phyloP scores from a whole-genome alignment of 2,888 invertebrate species.

The Drosophila mimica region DNA sequence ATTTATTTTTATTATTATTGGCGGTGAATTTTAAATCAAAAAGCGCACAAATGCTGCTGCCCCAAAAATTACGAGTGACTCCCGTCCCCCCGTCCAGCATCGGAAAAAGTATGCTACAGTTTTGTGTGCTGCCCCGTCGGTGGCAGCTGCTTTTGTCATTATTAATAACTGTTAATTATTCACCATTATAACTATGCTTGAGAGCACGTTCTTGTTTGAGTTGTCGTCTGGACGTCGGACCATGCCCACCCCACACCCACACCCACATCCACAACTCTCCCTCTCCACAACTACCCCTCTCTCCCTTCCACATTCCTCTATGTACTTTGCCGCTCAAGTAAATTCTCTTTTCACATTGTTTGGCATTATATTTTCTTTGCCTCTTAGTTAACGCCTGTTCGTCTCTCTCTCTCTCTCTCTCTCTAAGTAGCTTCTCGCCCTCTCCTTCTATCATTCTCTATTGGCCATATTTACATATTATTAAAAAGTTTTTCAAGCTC shows the following conservation, averaged over 20 bases:
- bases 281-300: too few relatives aligned
- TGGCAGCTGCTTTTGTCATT: conserved; percentile 83
- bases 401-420: not conserved
- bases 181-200: conserved; percentile 73
- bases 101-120: conserved; percentile 47
- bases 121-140: conserved; percentile 47
- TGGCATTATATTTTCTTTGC: conserved; percentile 73
- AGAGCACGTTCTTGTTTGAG: conserved; percentile 61
- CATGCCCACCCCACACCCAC: not conserved
- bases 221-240: conserved; percentile 31
- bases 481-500: conserved; percentile 74
- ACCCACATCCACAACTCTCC: not conserved
- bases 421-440: not conserved
- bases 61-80: conserved; percentile 28
- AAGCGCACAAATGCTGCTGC: conserved; percentile 54
- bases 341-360: conserved; percentile 72
- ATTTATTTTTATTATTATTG: conserved; percentile 84
- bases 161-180: conserved; percentile 84
- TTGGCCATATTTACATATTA: conserved; percentile 76
- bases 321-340: conserved; percentile 60
- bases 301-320: conserved; percentile 14
- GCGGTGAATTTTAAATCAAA: conserved; percentile 83
- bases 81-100: not conserved
- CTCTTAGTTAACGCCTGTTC: conserved; percentile 68
- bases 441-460: conserved; percentile 18